Conservation (phyloP, 2,797 vertebrate genomes). For the Rhinella marina region DNA sequence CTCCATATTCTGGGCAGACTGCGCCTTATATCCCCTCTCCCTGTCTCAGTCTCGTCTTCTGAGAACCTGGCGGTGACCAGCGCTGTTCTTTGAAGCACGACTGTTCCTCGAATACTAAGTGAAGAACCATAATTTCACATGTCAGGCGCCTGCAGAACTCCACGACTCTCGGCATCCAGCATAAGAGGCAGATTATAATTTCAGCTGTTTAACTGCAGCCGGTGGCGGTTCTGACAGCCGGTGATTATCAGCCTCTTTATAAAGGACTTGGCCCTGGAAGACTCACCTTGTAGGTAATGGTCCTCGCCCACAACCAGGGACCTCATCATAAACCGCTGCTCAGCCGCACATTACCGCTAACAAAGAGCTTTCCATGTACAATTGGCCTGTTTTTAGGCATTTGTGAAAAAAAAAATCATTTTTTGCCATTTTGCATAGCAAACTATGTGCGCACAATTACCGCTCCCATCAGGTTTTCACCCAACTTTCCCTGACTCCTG, state of each 20-base stretch:
- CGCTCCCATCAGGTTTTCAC: too few species aligned
- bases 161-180: neutral
- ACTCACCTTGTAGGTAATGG: neutral
- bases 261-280: neutral
- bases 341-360: neutral
- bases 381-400: neutral
- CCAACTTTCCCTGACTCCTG: too few species aligned
- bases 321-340: neutral
- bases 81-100: conserved; percentile 26
- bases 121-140: conserved; percentile 27
- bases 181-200: conserved; percentile 3
- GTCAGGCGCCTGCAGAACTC: conserved; percentile 8
- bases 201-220: conserved; percentile 31
- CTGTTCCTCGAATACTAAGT: conserved; percentile 35
- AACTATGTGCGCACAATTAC: too few species aligned
- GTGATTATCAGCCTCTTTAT: conserved; percentile 25
- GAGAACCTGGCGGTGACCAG: neutral
- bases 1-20: neutral
- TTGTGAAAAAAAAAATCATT: too few species aligned
- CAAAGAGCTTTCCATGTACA: neutral
- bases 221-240: conserved; percentile 26
- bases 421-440: too few species aligned
- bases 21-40: neutral
- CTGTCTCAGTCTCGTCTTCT: neutral
- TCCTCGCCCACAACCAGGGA: neutral